Conservation (phyloP, 1,140 invertebrate species). For the Delia radicum region DNA sequence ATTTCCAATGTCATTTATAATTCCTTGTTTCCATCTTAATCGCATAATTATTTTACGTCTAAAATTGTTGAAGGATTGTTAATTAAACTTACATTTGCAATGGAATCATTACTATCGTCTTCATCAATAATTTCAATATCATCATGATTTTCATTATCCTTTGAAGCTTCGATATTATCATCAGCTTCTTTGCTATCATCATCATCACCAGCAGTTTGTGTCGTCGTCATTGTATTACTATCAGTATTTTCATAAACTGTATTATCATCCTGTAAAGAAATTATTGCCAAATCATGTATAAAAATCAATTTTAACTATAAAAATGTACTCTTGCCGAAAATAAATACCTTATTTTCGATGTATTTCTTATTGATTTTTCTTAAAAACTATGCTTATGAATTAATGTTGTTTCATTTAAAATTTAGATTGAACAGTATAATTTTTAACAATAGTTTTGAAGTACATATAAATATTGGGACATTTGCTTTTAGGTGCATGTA, state of each 20-base stretch:
- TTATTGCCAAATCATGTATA: neutral
- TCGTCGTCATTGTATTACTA: neutral
- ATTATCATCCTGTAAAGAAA: constrained; percentile 26
- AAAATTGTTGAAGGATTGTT: too few relatives aligned
- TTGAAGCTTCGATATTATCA: constrained; percentile 16
- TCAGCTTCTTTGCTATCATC: constrained; percentile 7
- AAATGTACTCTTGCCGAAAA: neutral
- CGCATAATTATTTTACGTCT: too few relatives aligned
- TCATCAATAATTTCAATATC: neutral
- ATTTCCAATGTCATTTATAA: too few relatives aligned
- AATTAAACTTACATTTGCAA: constrained; percentile 29
- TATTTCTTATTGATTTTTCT: neutral
- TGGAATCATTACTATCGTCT: constrained; percentile 28
- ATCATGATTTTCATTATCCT: neutral
- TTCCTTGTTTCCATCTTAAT: too few relatives aligned
- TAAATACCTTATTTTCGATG: neutral
- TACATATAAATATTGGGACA: too few relatives aligned
- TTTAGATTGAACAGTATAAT: too few relatives aligned
- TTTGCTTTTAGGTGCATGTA: too few relatives aligned
- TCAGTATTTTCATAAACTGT: constrained; percentile 14
- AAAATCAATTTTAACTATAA: neutral
- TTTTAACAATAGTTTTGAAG: too few relatives aligned
- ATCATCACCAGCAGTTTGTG: constrained; percentile 34
- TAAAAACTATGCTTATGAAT: neutral
- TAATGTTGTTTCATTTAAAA: too few relatives aligned